Evolutionary conservation across 2,797 vertebrate species (phyloP), one percentile per base, ranked within the genome.

Genomic region (Cetoscarus ocellatus): DNA sequence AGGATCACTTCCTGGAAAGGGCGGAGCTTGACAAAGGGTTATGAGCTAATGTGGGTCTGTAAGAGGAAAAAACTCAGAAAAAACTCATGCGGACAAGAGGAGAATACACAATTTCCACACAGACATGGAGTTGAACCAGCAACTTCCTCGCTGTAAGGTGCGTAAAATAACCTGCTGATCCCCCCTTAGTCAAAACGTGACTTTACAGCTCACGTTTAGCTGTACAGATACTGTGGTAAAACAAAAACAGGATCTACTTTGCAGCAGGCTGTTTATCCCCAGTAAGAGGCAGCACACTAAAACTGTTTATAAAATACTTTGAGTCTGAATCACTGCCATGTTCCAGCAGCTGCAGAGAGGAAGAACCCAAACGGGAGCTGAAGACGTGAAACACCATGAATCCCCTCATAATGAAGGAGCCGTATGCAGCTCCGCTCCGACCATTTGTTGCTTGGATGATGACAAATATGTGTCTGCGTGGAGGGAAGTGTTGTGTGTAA

Each of bases 371-470:
- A 61, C 47, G 44, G 58, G 60, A 73, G 69, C 83, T 50, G 58
- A 79, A 75, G 76, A 70, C 67, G 40, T 48, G 67, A 69, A 27
- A 40, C 78, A 42, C 68, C n/a, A 18, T 42, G 68, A 74, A 66
- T 42, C 54, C 67, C 27, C 72, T 80, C 51, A 40, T 84, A 73
- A 75, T 82, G 77, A 87, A 76, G 50, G 7, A 56, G 74, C 51
- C 67, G 67, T 34, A 73, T 79, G 87, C 83, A 36, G 78, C 86
- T 69, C 54, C 40, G 61, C 61, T 75, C 34, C 38, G 14, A 72
- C 68, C 90, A 82, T 86, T 90, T 90, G 86, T 90, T 89, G 88
- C 87, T 77, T 88, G 78, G 53, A 49, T 72, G 75, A 76, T 85
- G 88, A 87, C 83, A 82, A 84, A 85, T 85, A 67, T 68, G 58